Conservation (phyloP, 1,140 invertebrate genomes). For the Drosophila repletoides region DNA sequence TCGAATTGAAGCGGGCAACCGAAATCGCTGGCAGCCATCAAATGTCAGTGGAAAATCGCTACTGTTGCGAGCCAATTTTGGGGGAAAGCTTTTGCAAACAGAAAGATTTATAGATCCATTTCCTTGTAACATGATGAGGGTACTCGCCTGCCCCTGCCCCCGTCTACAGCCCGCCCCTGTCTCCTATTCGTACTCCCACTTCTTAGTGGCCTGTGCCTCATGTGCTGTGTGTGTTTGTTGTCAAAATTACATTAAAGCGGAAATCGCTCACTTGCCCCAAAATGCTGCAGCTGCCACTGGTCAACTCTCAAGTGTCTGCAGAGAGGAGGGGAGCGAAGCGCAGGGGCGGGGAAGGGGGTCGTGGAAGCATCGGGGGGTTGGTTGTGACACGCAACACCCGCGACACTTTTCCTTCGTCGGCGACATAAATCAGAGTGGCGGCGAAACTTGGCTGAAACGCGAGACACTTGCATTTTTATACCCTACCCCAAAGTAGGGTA, state of each 20-base stretch:
- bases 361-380: background rate
- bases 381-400: conserved; percentile 64
- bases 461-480: conserved; percentile 71
- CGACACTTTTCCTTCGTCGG: conserved; percentile 62
- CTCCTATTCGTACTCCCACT: background rate
- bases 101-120: conserved; percentile 70
- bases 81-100: background rate
- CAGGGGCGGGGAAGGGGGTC: background rate
- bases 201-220: background rate
- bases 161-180: background rate
- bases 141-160: background rate
- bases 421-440: conserved; percentile 65
- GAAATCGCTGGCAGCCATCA: conserved; percentile 57
- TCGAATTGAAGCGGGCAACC: too few species aligned
- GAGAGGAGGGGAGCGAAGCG: background rate
- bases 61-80: conserved; percentile 48
- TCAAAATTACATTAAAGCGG: conserved; percentile 79
- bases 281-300: conserved; percentile 33
- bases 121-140: conserved; percentile 39
- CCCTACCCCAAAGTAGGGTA: too few species aligned
- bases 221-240: conserved; percentile 46
- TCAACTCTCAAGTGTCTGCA: background rate
- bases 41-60: conserved; percentile 53
- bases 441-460: conserved; percentile 46
- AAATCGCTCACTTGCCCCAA: conserved; percentile 58